Percentiles rank a stretch among this genome's conserved stretches.
Conservation (phyloP, 2,113 vertebrate species). For the Pyxicephalus adspersus region DNA sequence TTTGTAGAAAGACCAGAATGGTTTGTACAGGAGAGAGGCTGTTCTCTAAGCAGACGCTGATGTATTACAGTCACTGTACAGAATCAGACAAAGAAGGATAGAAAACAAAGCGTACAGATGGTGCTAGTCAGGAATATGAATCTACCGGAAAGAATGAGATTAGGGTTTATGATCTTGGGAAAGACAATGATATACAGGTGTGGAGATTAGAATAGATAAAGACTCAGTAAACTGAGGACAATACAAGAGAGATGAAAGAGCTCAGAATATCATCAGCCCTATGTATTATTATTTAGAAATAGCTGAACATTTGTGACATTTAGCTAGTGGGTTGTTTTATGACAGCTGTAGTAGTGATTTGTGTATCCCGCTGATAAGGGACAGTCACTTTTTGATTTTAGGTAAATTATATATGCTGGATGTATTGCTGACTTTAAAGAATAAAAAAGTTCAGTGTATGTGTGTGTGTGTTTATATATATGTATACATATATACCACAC, state of each 20-base stretch:
- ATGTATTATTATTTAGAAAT: neutral
- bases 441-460: too few relatives aligned
- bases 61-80: neutral
- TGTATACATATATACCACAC: too few relatives aligned
- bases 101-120: neutral
- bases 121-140: neutral
- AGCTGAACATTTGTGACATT: neutral
- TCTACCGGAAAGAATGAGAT: slow-evolving; percentile 2
- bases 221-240: neutral
- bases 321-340: neutral
- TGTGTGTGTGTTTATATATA: too few relatives aligned
- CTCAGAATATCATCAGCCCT: neutral
- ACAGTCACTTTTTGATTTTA: neutral
- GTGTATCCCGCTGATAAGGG: neutral
- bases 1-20: too few relatives aligned
- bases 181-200: neutral
- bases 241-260: neutral
- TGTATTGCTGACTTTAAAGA: too few relatives aligned
- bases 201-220: neutral
- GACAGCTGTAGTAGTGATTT: neutral
- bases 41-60: neutral
- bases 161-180: neutral
- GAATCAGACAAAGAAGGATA: neutral
- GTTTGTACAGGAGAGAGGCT: too few relatives aligned
- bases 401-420: too few relatives aligned